These are phyloP conservation scores for Nasonia vitripennis DNA, from an alignment of 1,140 invertebrate species.

Conservation along the genomic window DNA sequence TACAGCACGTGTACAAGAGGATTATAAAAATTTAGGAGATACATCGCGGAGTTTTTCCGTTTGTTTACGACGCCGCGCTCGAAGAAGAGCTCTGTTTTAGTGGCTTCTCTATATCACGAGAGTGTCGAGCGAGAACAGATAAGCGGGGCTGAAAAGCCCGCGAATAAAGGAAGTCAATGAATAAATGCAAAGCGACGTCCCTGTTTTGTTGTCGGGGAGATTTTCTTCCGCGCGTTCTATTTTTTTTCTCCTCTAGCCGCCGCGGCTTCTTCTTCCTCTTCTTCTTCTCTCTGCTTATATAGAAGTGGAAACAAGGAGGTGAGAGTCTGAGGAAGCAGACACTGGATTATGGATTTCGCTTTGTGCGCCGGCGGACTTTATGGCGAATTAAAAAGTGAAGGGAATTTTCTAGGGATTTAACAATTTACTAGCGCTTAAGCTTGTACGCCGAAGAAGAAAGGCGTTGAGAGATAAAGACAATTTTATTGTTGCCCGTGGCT, in stretches of 20 bases:
- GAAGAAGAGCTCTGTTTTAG: conserved; percentile 4
- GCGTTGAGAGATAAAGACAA: not conserved
- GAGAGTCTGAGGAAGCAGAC: not conserved
- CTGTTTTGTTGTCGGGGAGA: conserved; percentile 11
- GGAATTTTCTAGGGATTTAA: not conserved
- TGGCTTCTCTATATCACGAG: not conserved
- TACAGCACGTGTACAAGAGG: not conserved
- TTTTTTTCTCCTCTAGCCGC: not conserved
- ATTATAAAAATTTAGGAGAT: not conserved
- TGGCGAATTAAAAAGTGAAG: conserved; percentile 21
- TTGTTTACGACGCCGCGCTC: not conserved
- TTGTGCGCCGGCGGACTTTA: not conserved
- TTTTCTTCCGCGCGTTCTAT: not conserved
- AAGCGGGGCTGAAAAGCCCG: conserved; percentile 6
- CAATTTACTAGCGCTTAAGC: no score
- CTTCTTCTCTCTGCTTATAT: not conserved
- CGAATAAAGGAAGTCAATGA: conserved; percentile 39
- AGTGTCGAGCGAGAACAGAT: not conserved
- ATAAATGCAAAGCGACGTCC: conserved; percentile 28
- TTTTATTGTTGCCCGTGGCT: not conserved
- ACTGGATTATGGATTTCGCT: conserved; percentile 32
- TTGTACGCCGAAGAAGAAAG: conserved; percentile 1
- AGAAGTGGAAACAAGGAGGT: not conserved
- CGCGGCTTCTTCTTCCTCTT: no score
- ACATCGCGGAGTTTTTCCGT: not conserved